Percentiles rank a stretch among this genome's conserved stretches.
Conservation (phyloP, 2,888 invertebrate genomes). For the Onthophagus sagittarius region DNA sequence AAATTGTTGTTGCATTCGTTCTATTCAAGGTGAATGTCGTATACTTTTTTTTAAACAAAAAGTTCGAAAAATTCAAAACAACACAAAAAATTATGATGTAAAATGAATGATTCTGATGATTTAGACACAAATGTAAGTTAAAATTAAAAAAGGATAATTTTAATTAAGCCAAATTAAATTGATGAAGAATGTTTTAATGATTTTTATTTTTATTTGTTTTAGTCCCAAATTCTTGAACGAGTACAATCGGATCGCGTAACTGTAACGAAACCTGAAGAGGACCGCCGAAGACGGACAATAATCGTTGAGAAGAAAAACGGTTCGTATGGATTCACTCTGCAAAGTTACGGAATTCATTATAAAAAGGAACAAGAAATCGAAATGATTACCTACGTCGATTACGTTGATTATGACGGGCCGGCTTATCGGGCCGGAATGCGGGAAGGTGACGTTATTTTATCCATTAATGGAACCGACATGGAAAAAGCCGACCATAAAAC, state of each 20-base stretch:
- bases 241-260: constrained; percentile 70
- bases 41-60: background rate
- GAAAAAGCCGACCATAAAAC: constrained; percentile 92
- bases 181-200: too few relatives aligned
- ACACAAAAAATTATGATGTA: background rate
- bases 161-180: background rate
- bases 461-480: constrained; percentile 94
- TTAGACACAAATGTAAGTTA: constrained; percentile 7
- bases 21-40: background rate
- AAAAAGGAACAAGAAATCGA: constrained; percentile 92
- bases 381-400: constrained; percentile 95
- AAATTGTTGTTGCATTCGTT: background rate
- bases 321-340: constrained; percentile 92
- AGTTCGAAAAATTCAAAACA: background rate
- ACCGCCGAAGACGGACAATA: constrained; percentile 83
- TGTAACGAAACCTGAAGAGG: constrained; percentile 73
- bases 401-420: constrained; percentile 89
- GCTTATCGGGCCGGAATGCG: constrained; percentile 92
- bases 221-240: constrained; percentile 66
- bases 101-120: background rate
- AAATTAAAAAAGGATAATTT: background rate
- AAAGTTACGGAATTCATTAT: constrained; percentile 96
- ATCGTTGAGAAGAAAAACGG: constrained; percentile 88
- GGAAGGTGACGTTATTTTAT: constrained; percentile 93
- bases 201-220: constrained; percentile 17